Evolutionary conservation across 2,888 invertebrate genomes (phyloP), one percentile per base, ranked within the genome.

Genomic region (Oligia latruncula): DNA sequence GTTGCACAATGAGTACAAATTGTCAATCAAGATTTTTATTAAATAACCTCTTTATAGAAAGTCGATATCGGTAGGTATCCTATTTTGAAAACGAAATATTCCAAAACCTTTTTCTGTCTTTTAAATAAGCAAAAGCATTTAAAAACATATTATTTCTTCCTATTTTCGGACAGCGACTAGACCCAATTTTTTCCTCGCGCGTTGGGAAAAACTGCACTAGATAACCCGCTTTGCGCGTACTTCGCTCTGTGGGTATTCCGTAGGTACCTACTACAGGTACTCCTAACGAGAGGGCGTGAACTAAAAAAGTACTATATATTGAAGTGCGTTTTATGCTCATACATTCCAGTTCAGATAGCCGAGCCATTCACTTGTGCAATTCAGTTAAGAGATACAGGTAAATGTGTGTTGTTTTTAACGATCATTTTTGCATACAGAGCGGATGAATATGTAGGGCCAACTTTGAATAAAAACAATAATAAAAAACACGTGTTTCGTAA

Each of bases 231-330:
- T 58, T 0, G n/a, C 20, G 29, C 17, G 52, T 87, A 82, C 64
- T 13, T 75, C 11, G n/a, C 68, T 87, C 87, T 87, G 5, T 85
- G 77, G 75, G 17, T 66, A 80, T 68, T 78, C 79, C 70, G 60
- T 70, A 70, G 66, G 73, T 77, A 78, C 49, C 5, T 40, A 76
- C 40, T 49, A 52, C 43, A 29, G 9, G 20, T 74, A 68, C 55
- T 29, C 8, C 20, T 60, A 58, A 23, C 35, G 20, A 29, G 62
- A 67, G 58, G 71, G 81, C 64, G 77, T 65, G 74, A 65, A 79
- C 67, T 74, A 52, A 82, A 79, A 71, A 29, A 29, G 1, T 84
- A 80, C 76, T 88, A 88, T 88, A 88, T 84, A 87, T 78, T 82
- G 85, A 70, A 81, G 76, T 68, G 35, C 72, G 73, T 73, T 77